phyloP scores from a whole-genome alignment of 2,113 vertebrate genomes.

The Podilymbus podiceps region DNA sequence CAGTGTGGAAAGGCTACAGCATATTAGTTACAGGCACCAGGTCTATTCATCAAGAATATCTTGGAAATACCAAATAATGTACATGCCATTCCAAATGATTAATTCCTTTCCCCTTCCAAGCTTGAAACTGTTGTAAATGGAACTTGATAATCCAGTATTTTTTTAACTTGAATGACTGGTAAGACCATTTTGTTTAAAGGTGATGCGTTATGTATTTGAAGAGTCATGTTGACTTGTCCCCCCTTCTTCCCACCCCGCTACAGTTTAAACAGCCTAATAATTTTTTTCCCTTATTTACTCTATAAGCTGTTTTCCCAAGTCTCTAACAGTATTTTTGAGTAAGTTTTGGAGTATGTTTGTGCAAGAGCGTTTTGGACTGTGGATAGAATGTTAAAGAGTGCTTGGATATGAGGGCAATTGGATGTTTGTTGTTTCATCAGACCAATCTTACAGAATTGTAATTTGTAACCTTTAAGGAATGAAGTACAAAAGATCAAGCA shows the following conservation, averaged over 20 bases:
- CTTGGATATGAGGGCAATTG: not conserved
- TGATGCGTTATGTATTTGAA: not conserved
- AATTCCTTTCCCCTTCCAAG: not conserved
- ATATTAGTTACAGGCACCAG: not conserved
- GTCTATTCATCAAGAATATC: not conserved
- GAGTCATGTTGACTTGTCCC: not conserved
- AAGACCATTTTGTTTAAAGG: not conserved
- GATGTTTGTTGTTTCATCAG: not conserved
- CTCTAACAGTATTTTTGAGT: not conserved
- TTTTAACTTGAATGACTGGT: not conserved
- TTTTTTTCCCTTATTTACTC: not conserved
- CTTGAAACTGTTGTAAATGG: not conserved
- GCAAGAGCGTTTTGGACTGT: not conserved
- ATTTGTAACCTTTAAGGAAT: not conserved
- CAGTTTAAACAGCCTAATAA: not conserved
- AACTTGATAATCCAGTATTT: not conserved
- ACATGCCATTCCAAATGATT: not conserved
- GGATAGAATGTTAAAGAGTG: not conserved
- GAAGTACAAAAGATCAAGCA: not conserved
- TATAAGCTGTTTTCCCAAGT: not conserved
- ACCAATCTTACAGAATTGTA: not conserved
- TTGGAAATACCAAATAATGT: not conserved
- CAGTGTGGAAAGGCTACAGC: not conserved
- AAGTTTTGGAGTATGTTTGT: not conserved
- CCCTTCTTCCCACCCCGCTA: not conserved